phyloP scores from a whole-genome alignment of 2,797 vertebrate species.

The Darevskia mixta region DNA sequence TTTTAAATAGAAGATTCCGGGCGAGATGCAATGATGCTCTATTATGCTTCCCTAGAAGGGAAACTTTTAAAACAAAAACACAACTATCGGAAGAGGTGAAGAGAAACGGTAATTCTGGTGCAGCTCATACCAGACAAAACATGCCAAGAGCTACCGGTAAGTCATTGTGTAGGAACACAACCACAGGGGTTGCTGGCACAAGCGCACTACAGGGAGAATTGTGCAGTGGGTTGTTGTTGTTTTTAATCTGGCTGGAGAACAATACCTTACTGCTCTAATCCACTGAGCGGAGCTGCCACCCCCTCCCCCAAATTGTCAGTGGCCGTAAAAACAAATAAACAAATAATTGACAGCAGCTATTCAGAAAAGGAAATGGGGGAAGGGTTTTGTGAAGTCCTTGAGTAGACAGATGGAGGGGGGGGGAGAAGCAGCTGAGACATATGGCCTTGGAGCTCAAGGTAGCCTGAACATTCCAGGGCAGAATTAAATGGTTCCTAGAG shows the following conservation, averaged over 20 bases:
- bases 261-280: background rate
- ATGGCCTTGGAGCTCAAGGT: background rate
- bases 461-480: background rate
- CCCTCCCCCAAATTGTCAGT: background rate
- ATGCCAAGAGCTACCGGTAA: conserved; percentile 47
- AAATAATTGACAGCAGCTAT: conserved; percentile 11
- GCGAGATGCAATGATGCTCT: conserved; percentile 12
- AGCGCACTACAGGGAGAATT: conserved; percentile 35
- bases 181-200: conserved; percentile 20
- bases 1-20: conserved; percentile 23
- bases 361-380: background rate
- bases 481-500: background rate
- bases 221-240: background rate
- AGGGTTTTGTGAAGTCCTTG: background rate
- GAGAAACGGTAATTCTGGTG: conserved; percentile 48
- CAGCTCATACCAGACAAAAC: conserved; percentile 16
- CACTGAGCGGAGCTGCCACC: background rate
- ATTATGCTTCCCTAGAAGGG: conserved; percentile 32
- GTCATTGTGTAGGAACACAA: conserved; percentile 44
- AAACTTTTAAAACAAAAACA: conserved; percentile 15
- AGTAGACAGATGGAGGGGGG: background rate
- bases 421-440: background rate
- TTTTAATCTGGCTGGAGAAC: background rate
- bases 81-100: background rate
- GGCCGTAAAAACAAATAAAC: background rate